A percentile compares a stretch with the other conserved stretches of the same genome.
phyloP scores from a whole-genome alignment of 2,797 vertebrate species.

The Amblyraja radiata region DNA sequence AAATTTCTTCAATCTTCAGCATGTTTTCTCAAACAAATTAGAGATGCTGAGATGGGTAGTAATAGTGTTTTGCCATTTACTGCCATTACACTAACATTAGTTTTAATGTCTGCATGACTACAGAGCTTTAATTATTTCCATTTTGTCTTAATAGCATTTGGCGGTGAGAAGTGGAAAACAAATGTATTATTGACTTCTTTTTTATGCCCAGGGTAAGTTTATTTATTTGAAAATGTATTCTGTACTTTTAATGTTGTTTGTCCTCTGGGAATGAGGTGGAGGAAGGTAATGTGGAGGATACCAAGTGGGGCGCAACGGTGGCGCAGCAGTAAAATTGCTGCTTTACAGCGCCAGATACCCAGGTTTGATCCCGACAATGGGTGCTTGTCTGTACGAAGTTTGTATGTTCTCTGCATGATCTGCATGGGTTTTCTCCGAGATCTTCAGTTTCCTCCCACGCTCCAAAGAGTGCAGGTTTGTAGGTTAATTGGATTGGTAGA shows the following conservation, averaged over 20 bases:
- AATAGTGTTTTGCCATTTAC: neutral
- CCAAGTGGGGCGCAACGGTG: neutral
- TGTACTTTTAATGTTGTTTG: neutral
- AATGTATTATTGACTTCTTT: slow-evolving; percentile 93
- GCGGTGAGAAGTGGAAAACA: slow-evolving; percentile 97
- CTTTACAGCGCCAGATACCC: too few relatives aligned
- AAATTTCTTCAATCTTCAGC: neutral
- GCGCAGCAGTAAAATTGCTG: too few relatives aligned
- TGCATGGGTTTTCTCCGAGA: too few relatives aligned
- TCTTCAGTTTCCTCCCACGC: too few relatives aligned
- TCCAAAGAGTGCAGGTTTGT: too few relatives aligned
- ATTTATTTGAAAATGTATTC: neutral
- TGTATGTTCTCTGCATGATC: too few relatives aligned
- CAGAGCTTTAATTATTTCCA: neutral
- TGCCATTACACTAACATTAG: neutral
- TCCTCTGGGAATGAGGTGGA: slow-evolving; percentile 5
- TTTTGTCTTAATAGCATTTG: slow-evolving; percentile 68
- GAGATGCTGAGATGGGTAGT: neutral
- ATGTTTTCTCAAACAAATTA: neutral
- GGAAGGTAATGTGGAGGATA: slow-evolving; percentile 20
- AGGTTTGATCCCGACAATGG: too few relatives aligned
- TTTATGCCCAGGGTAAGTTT: slow-evolving; percentile 86
- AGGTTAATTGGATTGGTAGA: too few relatives aligned
- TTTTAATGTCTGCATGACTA: neutral
- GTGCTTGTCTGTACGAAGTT: too few relatives aligned